Percentiles rank a stretch among this genome's conserved stretches.
These are phyloP conservation scores for Lasioglossum leucozonium DNA, from an alignment of 2,888 invertebrate species.

Conservation along the genomic window DNA sequence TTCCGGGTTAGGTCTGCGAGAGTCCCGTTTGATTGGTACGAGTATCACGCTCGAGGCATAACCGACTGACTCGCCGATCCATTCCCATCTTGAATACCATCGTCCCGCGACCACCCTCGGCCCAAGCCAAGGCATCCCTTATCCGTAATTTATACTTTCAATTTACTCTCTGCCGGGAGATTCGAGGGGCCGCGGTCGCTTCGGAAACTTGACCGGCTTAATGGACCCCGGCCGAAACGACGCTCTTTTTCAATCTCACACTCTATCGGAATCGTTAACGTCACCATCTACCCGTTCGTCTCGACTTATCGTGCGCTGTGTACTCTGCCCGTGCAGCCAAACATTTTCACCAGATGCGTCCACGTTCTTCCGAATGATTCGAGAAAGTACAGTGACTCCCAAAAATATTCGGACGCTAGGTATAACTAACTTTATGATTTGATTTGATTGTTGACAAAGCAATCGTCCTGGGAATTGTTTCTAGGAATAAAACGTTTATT, in stretches of 20 bases:
- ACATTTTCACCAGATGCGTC: neutral
- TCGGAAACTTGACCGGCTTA: conserved; percentile 54
- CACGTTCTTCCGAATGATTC: neutral
- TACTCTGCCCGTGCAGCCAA: neutral
- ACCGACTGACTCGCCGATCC: conserved; percentile 73
- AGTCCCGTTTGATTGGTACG: conserved; percentile 75
- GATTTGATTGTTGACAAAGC: too few relatives aligned
- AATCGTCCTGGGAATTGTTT: too few relatives aligned
- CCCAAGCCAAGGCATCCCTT: conserved; percentile 71
- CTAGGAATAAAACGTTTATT: too few relatives aligned
- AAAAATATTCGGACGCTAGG: too few relatives aligned
- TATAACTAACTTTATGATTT: too few relatives aligned
- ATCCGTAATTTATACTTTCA: conserved; percentile 83
- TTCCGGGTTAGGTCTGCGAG: conserved; percentile 22
- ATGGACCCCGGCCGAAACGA: conserved; percentile 49
- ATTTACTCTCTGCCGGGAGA: conserved; percentile 75
- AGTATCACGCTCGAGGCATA: conserved; percentile 80
- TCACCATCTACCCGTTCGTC: neutral
- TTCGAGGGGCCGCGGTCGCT: conserved; percentile 14
- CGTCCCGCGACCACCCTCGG: conserved; percentile 36
- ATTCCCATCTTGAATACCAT: conserved; percentile 54
- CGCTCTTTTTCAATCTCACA: conserved; percentile 61
- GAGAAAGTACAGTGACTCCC: neutral
- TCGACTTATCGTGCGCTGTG: conserved; percentile 18
- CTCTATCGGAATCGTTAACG: conserved; percentile 60